Base-by-base conservation (phyloP, 2,113 vertebrate species). In the Atrichornis clamosus region DNA sequence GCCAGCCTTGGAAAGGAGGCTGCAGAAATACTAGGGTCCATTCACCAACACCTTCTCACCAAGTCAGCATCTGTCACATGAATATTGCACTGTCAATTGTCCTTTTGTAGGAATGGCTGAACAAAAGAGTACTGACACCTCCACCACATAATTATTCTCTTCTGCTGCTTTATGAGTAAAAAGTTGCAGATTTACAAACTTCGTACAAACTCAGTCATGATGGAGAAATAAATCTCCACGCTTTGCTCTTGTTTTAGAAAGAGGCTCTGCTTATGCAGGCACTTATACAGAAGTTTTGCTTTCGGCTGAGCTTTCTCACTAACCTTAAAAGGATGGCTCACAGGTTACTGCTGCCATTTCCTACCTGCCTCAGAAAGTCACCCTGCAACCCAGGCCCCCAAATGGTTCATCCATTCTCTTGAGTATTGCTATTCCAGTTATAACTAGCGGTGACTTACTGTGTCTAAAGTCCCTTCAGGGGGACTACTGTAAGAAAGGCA, bases 331-430 rank as follows among this genome's bases (percentile, higher is more conserved):
- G 5, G 3, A 26, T 9, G 30, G 35, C 16, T 78, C 42, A 82
- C 42, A 72, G 42, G 28, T 58, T n/a, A 28, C 47, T 55, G 42
- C 52, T 86, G 28, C 26, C 33, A 22, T 37, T 58, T 82, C 56
- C 46, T 28, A 49, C 1, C 14, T 0, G 0, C 21, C 52, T 65
- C 27, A 30, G 27, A 15, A 52, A 93, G 27, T 26, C 50, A 42
- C 10, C 10, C 26, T 58, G 35, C 60, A 82, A 41, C 4, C 28
- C n/a, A 53, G 8, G 2, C 7, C 6, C 33, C 13, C 0, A 0
- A 60, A 52, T 12, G 15, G 27, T 52, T 84, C 42, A 44, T 23
- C 42, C 32, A 39, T 41, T 73, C 2, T 1, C 46, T 35, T 41
- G 11, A 39, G 67, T 56, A 44, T 30, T 68, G 23, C 19, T 42